phyloP scores from a whole-genome alignment of 53 echinoderm and acorn worm genomes.

The Apostichopus leukothele region DNA sequence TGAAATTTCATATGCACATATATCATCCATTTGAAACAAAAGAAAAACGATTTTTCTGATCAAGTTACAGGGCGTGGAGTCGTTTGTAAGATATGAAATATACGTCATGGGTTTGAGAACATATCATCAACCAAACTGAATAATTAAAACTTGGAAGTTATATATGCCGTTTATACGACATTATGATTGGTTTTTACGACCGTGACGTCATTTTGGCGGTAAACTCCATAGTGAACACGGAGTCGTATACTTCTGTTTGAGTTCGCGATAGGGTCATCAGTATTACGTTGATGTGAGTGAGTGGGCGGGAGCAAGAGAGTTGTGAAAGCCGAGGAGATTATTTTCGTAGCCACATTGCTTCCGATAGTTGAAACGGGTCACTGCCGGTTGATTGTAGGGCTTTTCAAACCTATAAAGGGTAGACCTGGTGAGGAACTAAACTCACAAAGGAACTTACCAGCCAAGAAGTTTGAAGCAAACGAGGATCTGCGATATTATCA shows the following conservation, averaged over 20 bases:
- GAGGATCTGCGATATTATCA: too few relatives aligned
- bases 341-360: neutral
- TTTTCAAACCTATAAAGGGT: neutral
- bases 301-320: neutral
- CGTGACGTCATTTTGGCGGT: too few relatives aligned
- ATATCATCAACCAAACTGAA: too few relatives aligned
- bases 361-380: neutral
- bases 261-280: too few relatives aligned
- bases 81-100: neutral
- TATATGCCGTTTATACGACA: too few relatives aligned
- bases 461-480: too few relatives aligned
- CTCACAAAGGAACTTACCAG: neutral
- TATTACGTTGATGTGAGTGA: neutral
- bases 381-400: neutral
- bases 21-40: neutral
- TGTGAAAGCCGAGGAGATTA: neutral
- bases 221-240: too few relatives aligned
- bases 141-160: too few relatives aligned
- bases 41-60: neutral
- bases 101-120: neutral
- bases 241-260: too few relatives aligned
- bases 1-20: neutral
- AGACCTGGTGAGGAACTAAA: neutral
- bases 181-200: too few relatives aligned
- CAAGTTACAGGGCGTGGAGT: constrained; percentile 15